Percentiles rank a stretch among this genome's conserved stretches.
phyloP scores from a whole-genome alignment of 2,888 invertebrate species.

The Serripes groenlandicus region DNA sequence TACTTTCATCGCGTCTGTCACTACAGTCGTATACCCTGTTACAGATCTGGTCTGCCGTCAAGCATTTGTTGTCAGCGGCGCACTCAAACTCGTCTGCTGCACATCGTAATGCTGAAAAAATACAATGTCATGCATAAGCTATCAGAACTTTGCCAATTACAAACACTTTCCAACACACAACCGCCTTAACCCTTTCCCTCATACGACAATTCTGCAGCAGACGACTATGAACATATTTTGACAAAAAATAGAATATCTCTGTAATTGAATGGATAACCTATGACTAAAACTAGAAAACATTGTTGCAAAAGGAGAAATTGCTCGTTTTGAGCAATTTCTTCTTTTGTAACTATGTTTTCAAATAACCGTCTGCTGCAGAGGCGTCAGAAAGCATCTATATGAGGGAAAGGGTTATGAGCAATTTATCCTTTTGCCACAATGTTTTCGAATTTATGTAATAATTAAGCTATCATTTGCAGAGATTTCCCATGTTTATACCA shows the following conservation, averaged over 20 bases:
- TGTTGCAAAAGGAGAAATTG: background rate
- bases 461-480: too few relatives aligned
- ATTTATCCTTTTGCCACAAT: background rate
- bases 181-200: background rate
- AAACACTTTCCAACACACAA: background rate
- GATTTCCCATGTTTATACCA: too few relatives aligned
- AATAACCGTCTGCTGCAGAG: too few relatives aligned
- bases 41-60: conserved; percentile 69
- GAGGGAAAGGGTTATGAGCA: background rate
- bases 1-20: conserved; percentile 78
- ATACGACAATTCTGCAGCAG: background rate
- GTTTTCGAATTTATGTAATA: background rate
- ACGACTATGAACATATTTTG: background rate
- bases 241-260: too few relatives aligned
- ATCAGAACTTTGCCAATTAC: too few relatives aligned
- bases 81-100: conserved; percentile 52
- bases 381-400: too few relatives aligned
- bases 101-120: conserved; percentile 57
- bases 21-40: conserved; percentile 75
- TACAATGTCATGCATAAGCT: too few relatives aligned
- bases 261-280: too few relatives aligned
- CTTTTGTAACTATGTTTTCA: background rate
- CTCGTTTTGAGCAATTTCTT: background rate
- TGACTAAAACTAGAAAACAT: background rate
- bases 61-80: conserved; percentile 71